Conservation (phyloP, 2,113 vertebrate genomes). For the Syrrhaptes paradoxus region DNA sequence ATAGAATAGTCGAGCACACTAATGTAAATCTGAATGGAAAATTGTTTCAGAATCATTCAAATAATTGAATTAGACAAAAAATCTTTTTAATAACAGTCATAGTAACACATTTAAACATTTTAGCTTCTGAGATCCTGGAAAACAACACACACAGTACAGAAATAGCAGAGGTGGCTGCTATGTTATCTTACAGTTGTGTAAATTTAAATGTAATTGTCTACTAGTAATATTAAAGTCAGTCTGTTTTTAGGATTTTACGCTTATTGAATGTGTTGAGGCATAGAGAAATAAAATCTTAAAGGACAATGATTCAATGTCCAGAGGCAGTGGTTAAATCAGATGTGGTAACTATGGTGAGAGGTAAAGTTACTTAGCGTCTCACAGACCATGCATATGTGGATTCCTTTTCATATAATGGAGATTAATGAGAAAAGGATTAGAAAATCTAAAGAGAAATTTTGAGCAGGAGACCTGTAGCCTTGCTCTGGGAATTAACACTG, state of each 20-base stretch:
- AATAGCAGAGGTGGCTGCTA: not conserved
- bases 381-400: slow-evolving; percentile 33
- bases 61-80: not conserved
- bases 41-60: slow-evolving; percentile 15
- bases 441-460: slow-evolving; percentile 52
- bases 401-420: slow-evolving; percentile 36
- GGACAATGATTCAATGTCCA: slow-evolving; percentile 47
- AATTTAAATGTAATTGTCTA: not conserved
- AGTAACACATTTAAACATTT: slow-evolving; percentile 29
- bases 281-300: slow-evolving; percentile 33
- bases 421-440: slow-evolving; percentile 61
- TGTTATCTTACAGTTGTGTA: not conserved
- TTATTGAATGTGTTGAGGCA: not conserved
- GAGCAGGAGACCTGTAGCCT: slow-evolving; percentile 62
- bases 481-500: slow-evolving; percentile 30
- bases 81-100: not conserved
- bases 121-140: not conserved
- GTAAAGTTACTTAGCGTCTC: slow-evolving; percentile 67
- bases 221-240: slow-evolving; percentile 15
- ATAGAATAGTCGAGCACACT: slow-evolving; percentile 30
- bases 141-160: not conserved
- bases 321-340: slow-evolving; percentile 60
- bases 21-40: slow-evolving; percentile 1
- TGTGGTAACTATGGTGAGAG: slow-evolving; percentile 71
- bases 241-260: slow-evolving; percentile 3